phyloP scores from a whole-genome alignment of 2,888 invertebrate species.

The Eledona agricola region DNA sequence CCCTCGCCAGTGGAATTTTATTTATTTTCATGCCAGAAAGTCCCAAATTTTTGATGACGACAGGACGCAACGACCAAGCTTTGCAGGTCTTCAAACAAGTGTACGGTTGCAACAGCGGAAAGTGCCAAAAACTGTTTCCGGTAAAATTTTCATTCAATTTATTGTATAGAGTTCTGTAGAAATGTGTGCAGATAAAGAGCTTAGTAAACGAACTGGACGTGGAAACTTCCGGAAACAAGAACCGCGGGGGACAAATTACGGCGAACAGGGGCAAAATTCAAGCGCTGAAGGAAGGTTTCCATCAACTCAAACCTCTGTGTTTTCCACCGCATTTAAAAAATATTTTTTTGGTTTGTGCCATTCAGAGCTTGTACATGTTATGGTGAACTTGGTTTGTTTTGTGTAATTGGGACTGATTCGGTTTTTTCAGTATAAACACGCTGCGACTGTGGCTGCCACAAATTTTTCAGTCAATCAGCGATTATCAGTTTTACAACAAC shows the following conservation, averaged over 20 bases:
- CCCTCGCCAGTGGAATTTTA: constrained; percentile 70
- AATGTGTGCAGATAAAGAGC: constrained; percentile 53
- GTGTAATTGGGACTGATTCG: not conserved
- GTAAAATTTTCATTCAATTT: constrained; percentile 61
- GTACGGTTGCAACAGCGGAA: constrained; percentile 72
- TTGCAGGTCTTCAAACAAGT: constrained; percentile 70
- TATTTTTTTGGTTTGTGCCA: constrained; percentile 69
- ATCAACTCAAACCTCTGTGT: constrained; percentile 73
- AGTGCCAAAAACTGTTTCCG: constrained; percentile 69
- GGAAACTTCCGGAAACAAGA: constrained; percentile 46
- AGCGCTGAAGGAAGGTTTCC: constrained; percentile 67
- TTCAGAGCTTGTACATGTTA: constrained; percentile 71
- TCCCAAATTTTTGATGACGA: constrained; percentile 79
- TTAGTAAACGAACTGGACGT: constrained; percentile 51
- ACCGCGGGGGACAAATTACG: constrained; percentile 56
- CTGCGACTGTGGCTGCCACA: constrained; percentile 88
- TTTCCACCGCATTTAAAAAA: constrained; percentile 68
- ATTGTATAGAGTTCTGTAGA: no score
- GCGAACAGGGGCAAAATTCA: constrained; percentile 55
- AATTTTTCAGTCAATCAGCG: constrained; percentile 75
- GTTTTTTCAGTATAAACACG: constrained; percentile 69
- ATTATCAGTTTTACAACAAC: constrained; percentile 53
- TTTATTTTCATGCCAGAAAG: constrained; percentile 75
- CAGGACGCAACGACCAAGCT: constrained; percentile 73
- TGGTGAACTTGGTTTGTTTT: constrained; percentile 64